Evolutionary conservation across 30 jellyfish, hydroid and myxozoan genomes (phyloP), one percentile per base, ranked within the genome.

Genomic region (Cassiopea xamachana): DNA sequence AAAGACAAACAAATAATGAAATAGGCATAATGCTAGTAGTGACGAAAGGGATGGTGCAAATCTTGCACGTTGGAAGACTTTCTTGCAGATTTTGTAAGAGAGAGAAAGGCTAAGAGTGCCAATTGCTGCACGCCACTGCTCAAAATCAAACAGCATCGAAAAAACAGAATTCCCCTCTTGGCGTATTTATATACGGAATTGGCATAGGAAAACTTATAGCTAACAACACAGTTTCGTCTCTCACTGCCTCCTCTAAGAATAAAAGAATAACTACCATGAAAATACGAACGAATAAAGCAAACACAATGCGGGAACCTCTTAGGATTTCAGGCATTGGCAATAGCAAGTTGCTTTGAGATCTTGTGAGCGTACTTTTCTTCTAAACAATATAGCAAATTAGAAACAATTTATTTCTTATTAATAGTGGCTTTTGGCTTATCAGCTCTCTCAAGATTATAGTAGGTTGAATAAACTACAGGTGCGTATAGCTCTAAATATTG

Each of bases 71-170:
- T 10, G 64, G 90, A 82, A 80, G 61, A 49, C 71, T 10, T 48
- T 4, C 55, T 1, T 77, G 71, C 75, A 2, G 2, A 59, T 77
- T 77, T 48, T 48, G 71, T 77, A 27, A 27, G 85, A 8, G 18
- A 58, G 79, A 58, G 89, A 80, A 61, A 58, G 19, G 18, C 82
- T 61, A 49, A 60, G 27, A 51, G 44, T 58, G 8, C 89, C 58
- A 60, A 76, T 49, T 76, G 67, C 85, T 71, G 80, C 39, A 6
- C 80, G 80, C 80, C 80, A 71, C 18, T 71, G 80, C 1, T 71
- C 46, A 1, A 71, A 71, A 71, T 71, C 80, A 71, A 71, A 43
- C 80, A 71, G 80, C 80, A 71, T 71, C 80, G 80, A 71, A 71
- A 71, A 46, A 46, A 0, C 15, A 71, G 44, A 48, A 18, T 72